Evolutionary conservation across 2,113 vertebrate species (phyloP).

Genomic region (Chaetodon auriga): DNA sequence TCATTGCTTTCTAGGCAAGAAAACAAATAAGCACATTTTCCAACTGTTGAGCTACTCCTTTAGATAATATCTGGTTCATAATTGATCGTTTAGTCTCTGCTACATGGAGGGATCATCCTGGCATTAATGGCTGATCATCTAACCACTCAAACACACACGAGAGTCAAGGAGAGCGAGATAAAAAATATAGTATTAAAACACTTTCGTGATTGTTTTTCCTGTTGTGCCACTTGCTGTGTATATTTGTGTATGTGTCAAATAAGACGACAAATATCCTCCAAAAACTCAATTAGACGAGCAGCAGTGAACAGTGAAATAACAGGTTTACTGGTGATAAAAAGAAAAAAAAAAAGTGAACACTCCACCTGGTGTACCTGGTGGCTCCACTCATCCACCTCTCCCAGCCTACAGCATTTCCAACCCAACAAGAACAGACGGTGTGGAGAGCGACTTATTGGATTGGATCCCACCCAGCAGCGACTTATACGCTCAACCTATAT

Average conservation of each 20-base stretch:
- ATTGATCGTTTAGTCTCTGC: background rate
- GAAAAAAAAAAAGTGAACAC: background rate
- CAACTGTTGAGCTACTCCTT: background rate
- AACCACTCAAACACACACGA: background rate
- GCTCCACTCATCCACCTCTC: slow-evolving; percentile 48
- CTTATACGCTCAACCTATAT: slow-evolving; percentile 79
- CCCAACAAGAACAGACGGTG: slow-evolving; percentile 70
- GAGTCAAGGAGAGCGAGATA: too few species aligned
- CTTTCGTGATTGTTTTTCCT: background rate
- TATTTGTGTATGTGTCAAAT: background rate
- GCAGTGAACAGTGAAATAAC: slow-evolving; percentile 5
- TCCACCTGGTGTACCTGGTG: slow-evolving; percentile 56
- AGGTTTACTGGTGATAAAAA: background rate
- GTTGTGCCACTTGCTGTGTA: background rate
- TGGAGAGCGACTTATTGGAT: slow-evolving; percentile 69
- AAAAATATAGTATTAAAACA: background rate
- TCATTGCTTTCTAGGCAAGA: too few species aligned
- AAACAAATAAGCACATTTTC: too few species aligned
- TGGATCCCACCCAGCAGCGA: slow-evolving; percentile 72
- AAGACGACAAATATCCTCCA: background rate
- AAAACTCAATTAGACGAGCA: background rate
- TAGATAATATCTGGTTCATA: background rate
- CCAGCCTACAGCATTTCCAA: slow-evolving; percentile 47
- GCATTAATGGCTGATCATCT: background rate
- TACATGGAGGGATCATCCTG: background rate